Percentiles rank a stretch among this genome's conserved stretches.
Evolutionary conservation across 1,140 invertebrate species (phyloP).

Genomic region (Ceratina australensis): DNA sequence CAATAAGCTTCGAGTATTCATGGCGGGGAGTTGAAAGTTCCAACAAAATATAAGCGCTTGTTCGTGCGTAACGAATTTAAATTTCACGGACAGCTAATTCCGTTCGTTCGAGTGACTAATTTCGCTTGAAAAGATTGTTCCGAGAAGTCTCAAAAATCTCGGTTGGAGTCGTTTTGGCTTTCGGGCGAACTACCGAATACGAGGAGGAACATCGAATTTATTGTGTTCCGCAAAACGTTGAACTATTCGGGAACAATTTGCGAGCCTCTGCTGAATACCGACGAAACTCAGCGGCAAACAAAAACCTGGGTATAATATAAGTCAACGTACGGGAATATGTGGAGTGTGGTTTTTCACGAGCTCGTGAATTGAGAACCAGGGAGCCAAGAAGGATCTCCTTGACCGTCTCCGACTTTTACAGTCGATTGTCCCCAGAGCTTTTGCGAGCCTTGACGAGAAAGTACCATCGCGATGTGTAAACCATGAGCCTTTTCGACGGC

Average conservation of each 20-base stretch:
- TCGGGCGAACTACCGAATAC: conserved; percentile 20
- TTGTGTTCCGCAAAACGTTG: conserved; percentile 45
- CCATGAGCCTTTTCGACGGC: conserved; percentile 70
- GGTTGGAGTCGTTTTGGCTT: conserved; percentile 30
- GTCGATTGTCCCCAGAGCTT: conserved; percentile 67
- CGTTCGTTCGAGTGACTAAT: conserved; percentile 20
- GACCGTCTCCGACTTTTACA: conserved; percentile 64
- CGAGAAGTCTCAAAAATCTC: conserved; percentile 56
- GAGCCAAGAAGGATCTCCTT: conserved; percentile 66
- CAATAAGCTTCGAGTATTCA: neutral
- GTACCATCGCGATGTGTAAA: conserved; percentile 72
- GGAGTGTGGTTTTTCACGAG: conserved; percentile 61
- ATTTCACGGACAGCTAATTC: neutral
- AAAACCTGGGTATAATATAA: conserved; percentile 37
- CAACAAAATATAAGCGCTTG: conserved; percentile 8
- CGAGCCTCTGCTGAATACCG: neutral
- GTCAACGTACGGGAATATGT: conserved; percentile 39
- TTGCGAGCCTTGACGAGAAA: conserved; percentile 69
- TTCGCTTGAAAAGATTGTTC: neutral
- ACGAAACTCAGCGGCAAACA: neutral
- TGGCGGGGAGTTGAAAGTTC: conserved; percentile 7
- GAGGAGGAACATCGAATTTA: conserved; percentile 41
- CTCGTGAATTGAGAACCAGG: conserved; percentile 65
- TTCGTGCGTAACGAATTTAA: neutral
- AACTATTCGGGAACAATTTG: conserved; percentile 21